phyloP scores from a whole-genome alignment of 2,113 vertebrate genomes.

The human (Homo sapiens) region DNA sequence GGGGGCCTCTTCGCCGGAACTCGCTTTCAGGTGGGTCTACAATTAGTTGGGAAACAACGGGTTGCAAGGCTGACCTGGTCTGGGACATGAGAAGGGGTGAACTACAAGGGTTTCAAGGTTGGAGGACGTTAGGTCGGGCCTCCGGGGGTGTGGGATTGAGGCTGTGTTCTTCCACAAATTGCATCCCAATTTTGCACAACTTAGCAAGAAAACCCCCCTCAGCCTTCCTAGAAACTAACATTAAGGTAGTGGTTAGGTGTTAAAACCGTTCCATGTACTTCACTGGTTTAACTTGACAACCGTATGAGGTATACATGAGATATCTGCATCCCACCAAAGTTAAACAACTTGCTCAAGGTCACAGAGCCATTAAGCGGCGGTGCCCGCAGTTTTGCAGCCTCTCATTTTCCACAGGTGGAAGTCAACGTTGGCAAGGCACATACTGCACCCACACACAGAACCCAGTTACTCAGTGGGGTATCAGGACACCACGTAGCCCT shows the following conservation, averaged over 20 bases:
- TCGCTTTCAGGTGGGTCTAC: too few relatives aligned
- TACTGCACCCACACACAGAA: background rate
- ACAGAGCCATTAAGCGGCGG: background rate
- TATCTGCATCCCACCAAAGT: background rate
- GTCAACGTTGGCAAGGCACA: background rate
- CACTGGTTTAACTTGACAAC: background rate
- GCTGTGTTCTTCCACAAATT: too few relatives aligned
- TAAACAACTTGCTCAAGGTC: background rate
- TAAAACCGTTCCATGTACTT: background rate
- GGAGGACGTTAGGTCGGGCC: too few relatives aligned
- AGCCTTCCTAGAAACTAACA: background rate
- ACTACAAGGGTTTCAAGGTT: too few relatives aligned
- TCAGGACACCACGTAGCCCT: background rate
- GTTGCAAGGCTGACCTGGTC: too few relatives aligned
- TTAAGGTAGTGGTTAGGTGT: background rate
- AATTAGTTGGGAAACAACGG: too few relatives aligned
- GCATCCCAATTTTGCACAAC: background rate
- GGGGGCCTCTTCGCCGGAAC: too few relatives aligned
- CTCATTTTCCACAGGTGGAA: background rate
- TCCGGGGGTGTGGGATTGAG: too few relatives aligned
- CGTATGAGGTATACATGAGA: background rate
- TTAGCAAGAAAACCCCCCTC: background rate
- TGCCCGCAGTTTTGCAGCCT: background rate
- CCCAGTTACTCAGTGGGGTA: background rate
- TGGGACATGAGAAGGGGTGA: too few relatives aligned